Base-by-base conservation (phyloP, 1,140 invertebrate genomes). In the Conus ventricosus region DNA sequence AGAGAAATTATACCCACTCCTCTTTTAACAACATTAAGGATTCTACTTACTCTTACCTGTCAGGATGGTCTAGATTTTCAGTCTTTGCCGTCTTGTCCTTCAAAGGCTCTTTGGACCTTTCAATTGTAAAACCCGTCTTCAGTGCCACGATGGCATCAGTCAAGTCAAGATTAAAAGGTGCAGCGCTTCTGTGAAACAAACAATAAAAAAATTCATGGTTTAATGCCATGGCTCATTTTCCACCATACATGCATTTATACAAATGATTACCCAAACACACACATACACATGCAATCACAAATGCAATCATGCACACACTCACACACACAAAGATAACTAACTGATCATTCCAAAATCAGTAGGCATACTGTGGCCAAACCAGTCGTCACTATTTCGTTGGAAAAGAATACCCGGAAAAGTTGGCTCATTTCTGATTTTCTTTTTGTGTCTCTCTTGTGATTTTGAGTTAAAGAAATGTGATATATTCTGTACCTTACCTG, bases 131-230 rank as follows among this genome's bases (percentile, higher is more conserved):
- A 23, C 94, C 94, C 55, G 93, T 95, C 89, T 94, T 95, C 89
- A 94, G 25, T 17, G 94, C 92, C 78, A 95, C 93, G 17, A 92
- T 90, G 63, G 93, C 93, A 76, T 95, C 94, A 25, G 90, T 90
- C 15, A 94, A 92, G 90, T 95, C 94, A 57, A 95, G 91, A 75
- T 93, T 93, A 91, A 96, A n/a, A 95, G 88, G 92, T 93, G 67
- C 94, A 93, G 88, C 95, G 92, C 92, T 94, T 95, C 95, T 96
- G 92, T 82, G 92, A 63, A 10, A 39, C 39, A 84, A 27, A 84
- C 7, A 39, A 84, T 1, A 83, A n/a, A n/a, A n/a, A 83, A 55
- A 55, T n/a, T n/a, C 20, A 83, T 17, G 39, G 39, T 17, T 81
- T 7, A 51, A 81, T 27, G 17, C 54, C 39, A 81, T 81, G 11